A percentile compares a stretch with the other conserved stretches of the same genome.
Evolutionary conservation across 2,113 vertebrate species (phyloP).

Genomic region (Ciconia stormi): DNA sequence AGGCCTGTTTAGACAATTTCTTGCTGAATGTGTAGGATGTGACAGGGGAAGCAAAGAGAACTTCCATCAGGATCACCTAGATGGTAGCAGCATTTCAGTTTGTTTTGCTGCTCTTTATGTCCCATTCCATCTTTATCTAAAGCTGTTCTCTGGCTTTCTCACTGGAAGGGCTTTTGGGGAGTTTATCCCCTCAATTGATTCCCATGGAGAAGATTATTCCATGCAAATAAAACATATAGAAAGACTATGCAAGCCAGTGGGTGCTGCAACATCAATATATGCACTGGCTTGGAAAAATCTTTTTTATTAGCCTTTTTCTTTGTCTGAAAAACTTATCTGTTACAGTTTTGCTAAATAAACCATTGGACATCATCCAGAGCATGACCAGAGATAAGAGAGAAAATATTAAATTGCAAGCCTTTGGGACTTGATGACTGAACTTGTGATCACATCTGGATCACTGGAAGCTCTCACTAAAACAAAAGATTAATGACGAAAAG

Average conservation of each 20-base stretch:
- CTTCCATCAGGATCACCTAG: neutral
- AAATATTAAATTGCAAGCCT: neutral
- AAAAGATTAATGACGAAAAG: slow-evolving; percentile 17
- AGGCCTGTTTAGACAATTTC: neutral
- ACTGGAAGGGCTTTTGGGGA: neutral
- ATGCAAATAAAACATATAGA: neutral
- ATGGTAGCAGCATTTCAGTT: neutral
- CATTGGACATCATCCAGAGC: slow-evolving; percentile 13
- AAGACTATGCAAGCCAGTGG: neutral
- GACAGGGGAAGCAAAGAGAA: neutral
- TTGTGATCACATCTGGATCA: neutral
- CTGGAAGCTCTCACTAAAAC: neutral
- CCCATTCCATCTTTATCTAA: neutral
- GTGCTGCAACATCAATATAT: neutral
- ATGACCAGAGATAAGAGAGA: neutral
- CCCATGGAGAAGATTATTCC: neutral
- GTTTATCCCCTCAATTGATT: neutral
- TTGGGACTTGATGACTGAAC: neutral
- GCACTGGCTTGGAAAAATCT: neutral
- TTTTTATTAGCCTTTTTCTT: neutral
- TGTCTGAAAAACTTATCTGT: neutral
- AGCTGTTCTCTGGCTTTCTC: neutral
- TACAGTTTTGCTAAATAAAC: neutral
- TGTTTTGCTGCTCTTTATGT: neutral
- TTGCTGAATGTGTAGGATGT: neutral